phyloP scores from a whole-genome alignment of 1,140 invertebrate genomes.

The Laupala kohalensis region DNA sequence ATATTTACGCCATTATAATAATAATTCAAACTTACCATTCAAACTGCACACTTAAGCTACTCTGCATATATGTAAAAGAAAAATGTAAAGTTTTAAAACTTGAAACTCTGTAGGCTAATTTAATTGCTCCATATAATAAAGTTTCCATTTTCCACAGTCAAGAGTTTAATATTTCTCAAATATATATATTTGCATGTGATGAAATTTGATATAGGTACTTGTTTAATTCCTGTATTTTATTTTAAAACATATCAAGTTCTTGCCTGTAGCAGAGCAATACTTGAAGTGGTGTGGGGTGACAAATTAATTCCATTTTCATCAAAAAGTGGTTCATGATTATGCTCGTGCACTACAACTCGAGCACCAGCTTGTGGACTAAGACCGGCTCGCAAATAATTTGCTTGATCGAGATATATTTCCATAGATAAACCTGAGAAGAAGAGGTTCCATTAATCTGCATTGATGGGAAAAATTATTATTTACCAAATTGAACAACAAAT shows the following conservation, averaged over 20 bases:
- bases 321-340: conserved; percentile 1
- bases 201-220: too few relatives aligned
- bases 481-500: too few relatives aligned
- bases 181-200: too few relatives aligned
- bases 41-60: too few relatives aligned
- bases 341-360: conserved; percentile 12
- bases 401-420: conserved; percentile 14
- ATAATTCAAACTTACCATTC: too few relatives aligned
- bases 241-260: background rate
- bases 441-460: too few relatives aligned
- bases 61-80: too few relatives aligned
- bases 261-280: conserved; percentile 13
- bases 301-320: conserved; percentile 14
- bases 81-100: background rate
- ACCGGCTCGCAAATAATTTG: conserved; percentile 9
- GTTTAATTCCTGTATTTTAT: background rate
- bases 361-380: conserved; percentile 14
- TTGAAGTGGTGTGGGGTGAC: conserved; percentile 10
- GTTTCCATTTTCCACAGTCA: background rate
- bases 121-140: background rate
- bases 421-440: conserved; percentile 9
- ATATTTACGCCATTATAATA: too few relatives aligned
- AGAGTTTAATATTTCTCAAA: background rate
- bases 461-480: background rate
- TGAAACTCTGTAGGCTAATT: background rate